These are phyloP conservation scores for Heliopora coerulea DNA, from an alignment of 92 coral and sea anemone genomes.

Conservation along the genomic window DNA sequence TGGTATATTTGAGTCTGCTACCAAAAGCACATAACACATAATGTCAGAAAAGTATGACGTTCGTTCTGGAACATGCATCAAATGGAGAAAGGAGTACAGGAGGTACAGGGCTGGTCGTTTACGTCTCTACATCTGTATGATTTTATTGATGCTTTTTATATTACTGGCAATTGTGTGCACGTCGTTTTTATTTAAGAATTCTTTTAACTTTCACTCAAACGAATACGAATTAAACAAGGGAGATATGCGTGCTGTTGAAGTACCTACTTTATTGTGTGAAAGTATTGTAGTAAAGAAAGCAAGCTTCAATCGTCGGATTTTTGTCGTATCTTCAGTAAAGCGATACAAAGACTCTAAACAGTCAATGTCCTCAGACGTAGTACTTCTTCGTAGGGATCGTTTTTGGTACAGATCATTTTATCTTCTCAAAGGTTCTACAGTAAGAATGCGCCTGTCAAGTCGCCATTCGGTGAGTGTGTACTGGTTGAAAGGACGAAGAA, in stretches of 20 bases:
- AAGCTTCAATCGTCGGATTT: conserved; percentile 27
- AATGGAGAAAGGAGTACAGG: conserved; percentile 32
- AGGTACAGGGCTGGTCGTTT: conserved; percentile 25
- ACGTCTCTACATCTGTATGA: conserved; percentile 31
- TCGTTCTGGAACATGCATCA: not conserved
- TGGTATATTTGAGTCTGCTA: not conserved
- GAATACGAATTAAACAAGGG: conserved; percentile 30
- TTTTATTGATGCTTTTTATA: conserved; percentile 20
- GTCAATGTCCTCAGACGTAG: not conserved
- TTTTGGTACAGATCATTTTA: conserved; percentile 36
- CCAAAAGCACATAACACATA: not conserved
- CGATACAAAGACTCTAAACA: not conserved
- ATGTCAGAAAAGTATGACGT: conserved; percentile 3
- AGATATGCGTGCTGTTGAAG: conserved; percentile 31
- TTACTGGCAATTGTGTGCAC: conserved; percentile 27
- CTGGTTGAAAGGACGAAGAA: conserved; percentile 40
- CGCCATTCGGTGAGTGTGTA: conserved; percentile 36
- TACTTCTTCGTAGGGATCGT: conserved; percentile 26
- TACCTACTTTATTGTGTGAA: conserved; percentile 31
- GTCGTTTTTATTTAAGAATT: conserved; percentile 35
- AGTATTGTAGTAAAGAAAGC: conserved; percentile 30
- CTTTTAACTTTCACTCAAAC: conserved; percentile 25
- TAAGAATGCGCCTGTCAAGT: conserved; percentile 21
- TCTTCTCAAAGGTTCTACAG: conserved; percentile 19
- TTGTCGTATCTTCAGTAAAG: conserved; percentile 18